A percentile compares a stretch with the other conserved stretches of the same genome.
These are phyloP conservation scores for Archilochus colubris DNA, from an alignment of 2,113 vertebrate genomes.

Conservation along the genomic window DNA sequence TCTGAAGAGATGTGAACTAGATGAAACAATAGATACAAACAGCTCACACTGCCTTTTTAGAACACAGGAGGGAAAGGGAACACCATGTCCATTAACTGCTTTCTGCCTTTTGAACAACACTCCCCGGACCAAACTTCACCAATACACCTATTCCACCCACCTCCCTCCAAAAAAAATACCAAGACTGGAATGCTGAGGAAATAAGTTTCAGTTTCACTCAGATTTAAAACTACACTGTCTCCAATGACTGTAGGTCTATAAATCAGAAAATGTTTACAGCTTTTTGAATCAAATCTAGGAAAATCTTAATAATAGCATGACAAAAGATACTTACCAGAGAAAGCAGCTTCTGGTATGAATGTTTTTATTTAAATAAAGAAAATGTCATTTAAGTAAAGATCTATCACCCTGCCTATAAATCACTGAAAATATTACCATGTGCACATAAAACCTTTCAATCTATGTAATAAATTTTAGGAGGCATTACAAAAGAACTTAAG, in stretches of 20 bases:
- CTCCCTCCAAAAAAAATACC: accelerated
- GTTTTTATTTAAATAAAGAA: not conserved
- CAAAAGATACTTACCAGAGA: constrained; percentile 7
- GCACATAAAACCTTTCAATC: not conserved
- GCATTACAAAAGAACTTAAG: not conserved
- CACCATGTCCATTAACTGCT: not conserved
- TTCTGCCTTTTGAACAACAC: not conserved
- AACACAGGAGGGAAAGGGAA: not conserved
- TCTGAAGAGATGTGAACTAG: not conserved
- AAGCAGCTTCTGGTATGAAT: not conserved
- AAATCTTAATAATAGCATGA: not conserved
- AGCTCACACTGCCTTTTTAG: not conserved
- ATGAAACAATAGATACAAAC: not conserved
- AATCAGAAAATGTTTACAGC: not conserved
- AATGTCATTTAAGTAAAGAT: not conserved
- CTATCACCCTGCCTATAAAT: not conserved
- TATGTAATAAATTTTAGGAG: not conserved
- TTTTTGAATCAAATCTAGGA: not conserved
- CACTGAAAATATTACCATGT: not conserved
- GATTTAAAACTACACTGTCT: not conserved
- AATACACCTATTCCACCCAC: not conserved
- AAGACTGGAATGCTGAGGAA: not conserved
- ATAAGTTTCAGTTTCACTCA: not conserved
- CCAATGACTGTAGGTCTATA: not conserved
- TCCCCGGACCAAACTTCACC: not conserved